Evolutionary conservation across 2,113 vertebrate genomes (phyloP).

Genomic region (Fulica atra): DNA sequence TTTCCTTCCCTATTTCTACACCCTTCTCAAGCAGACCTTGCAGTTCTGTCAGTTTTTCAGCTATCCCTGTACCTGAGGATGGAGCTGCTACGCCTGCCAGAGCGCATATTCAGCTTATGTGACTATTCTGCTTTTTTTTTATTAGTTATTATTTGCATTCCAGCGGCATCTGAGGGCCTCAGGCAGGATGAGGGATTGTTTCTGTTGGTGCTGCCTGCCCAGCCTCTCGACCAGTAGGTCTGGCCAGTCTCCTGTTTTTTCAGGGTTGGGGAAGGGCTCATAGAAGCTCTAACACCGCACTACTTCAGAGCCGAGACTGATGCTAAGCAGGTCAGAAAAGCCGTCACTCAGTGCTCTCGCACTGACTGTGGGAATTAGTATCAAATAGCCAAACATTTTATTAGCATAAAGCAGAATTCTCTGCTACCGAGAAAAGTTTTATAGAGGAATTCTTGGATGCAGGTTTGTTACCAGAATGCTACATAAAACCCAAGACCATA

Average conservation of each 20-base stretch:
- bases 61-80: background rate
- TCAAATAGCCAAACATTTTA: background rate
- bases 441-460: background rate
- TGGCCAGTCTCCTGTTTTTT: background rate
- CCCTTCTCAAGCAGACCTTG: background rate
- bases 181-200: background rate
- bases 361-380: background rate
- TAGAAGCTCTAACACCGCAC: background rate
- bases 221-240: background rate
- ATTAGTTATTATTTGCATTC: background rate
- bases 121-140: background rate
- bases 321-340: conserved; percentile 9
- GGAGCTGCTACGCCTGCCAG: background rate
- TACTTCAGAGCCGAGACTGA: background rate
- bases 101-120: background rate
- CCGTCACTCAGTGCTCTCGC: background rate
- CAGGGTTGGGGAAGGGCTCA: background rate
- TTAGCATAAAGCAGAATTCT: background rate
- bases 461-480: background rate
- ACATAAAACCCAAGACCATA: background rate
- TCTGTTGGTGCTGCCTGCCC: background rate
- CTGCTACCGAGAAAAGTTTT: background rate
- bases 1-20: background rate
- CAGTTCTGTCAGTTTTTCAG: background rate
- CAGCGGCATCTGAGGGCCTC: background rate